These are phyloP conservation scores for Cherax quadricarinatus DNA, from an alignment of 1,140 invertebrate species.

Conservation along the genomic window DNA sequence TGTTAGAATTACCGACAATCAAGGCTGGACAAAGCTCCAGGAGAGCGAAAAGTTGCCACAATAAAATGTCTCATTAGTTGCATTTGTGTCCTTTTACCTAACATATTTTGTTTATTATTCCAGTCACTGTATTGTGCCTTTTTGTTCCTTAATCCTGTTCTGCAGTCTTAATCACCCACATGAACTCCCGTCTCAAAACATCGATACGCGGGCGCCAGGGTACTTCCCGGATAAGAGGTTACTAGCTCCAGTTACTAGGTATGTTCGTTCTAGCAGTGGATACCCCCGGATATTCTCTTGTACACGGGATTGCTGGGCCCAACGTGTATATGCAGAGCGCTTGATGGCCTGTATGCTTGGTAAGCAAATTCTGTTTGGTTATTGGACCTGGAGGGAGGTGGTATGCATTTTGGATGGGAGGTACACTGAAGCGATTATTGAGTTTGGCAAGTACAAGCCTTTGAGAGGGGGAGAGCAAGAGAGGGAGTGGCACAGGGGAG, in stretches of 20 bases:
- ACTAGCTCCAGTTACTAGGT: not conserved
- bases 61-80: too few relatives aligned
- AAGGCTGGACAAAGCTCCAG: too few relatives aligned
- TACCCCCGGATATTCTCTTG: not conserved
- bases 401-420: constrained; percentile 36
- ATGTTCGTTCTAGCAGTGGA: not conserved
- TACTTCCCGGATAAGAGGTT: too few relatives aligned
- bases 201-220: too few relatives aligned
- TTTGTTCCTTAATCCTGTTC: too few relatives aligned
- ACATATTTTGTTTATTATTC: too few relatives aligned
- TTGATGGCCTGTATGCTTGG: constrained; percentile 32
- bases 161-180: too few relatives aligned
- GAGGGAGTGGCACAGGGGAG: constrained; percentile 12
- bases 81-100: too few relatives aligned
- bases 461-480: constrained; percentile 8
- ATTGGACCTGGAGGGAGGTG: constrained; percentile 25
- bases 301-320: constrained; percentile 25
- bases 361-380: constrained; percentile 38
- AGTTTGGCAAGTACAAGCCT: constrained; percentile 6
- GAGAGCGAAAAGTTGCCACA: too few relatives aligned
- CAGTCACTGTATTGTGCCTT: too few relatives aligned
- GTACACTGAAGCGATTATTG: not conserved
- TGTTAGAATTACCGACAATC: too few relatives aligned
- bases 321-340: constrained; percentile 19
- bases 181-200: too few relatives aligned